Evolutionary conservation across 2,797 vertebrate species (phyloP).

Genomic region (Rhodeus uyekii): DNA sequence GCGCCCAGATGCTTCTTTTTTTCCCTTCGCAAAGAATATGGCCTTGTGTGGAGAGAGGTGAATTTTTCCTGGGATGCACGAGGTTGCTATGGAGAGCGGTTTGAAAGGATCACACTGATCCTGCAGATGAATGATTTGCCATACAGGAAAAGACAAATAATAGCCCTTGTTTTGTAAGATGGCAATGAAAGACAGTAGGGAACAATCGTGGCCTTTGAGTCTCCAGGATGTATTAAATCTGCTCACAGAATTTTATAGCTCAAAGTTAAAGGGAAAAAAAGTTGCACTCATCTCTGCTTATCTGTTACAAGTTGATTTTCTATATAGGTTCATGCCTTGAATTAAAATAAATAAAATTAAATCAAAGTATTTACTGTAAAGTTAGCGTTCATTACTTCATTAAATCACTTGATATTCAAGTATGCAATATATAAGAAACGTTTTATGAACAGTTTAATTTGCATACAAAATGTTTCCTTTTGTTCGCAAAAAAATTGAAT

Average conservation of each 20-base stretch:
- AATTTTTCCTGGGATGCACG: slow-evolving; percentile 81
- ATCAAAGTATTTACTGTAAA: neutral
- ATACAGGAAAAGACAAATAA: slow-evolving; percentile 72
- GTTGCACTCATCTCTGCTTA: neutral
- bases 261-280: slow-evolving; percentile 13
- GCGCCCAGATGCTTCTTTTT: slow-evolving; percentile 80
- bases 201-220: slow-evolving; percentile 59
- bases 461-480: neutral
- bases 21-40: slow-evolving; percentile 76
- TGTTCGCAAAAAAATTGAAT: neutral
- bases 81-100: slow-evolving; percentile 80
- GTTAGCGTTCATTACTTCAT: neutral
- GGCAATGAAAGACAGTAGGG: slow-evolving; percentile 56
- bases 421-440: neutral
- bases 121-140: slow-evolving; percentile 75
- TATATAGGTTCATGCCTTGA: neutral
- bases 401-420: neutral
- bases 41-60: slow-evolving; percentile 82
- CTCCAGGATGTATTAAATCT: slow-evolving; percentile 51
- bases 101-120: slow-evolving; percentile 81
- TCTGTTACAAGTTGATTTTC: neutral
- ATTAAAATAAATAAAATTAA: neutral
- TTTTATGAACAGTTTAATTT: neutral
- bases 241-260: slow-evolving; percentile 23
- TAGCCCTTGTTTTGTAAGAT: slow-evolving; percentile 58